Conservation (phyloP, 2,797 vertebrate genomes). For the Acropternis orthonyx region DNA sequence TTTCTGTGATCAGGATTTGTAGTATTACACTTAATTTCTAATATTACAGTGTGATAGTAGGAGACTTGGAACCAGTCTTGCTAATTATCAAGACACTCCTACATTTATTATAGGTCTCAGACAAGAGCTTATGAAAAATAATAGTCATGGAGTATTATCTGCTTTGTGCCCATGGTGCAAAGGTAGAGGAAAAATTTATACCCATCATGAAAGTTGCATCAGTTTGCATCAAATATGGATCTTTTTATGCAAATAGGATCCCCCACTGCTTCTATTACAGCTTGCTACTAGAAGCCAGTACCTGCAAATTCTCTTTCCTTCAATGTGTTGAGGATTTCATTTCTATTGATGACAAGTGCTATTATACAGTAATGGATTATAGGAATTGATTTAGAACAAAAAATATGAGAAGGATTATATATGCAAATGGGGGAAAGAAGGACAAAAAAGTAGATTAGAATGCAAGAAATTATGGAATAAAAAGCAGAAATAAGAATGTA, state of each 20-base stretch:
- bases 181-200: not conserved
- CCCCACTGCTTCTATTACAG: slow-evolving; percentile 45
- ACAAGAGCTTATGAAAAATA: slow-evolving; percentile 2
- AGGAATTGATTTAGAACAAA: slow-evolving; percentile 43
- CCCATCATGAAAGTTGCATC: not conserved
- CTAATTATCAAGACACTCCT: slow-evolving; percentile 3
- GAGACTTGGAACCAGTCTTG: not conserved
- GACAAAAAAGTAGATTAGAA: not conserved
- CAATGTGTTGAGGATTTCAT: slow-evolving; percentile 44
- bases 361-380: slow-evolving; percentile 47
- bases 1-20: not conserved
- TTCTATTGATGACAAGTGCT: slow-evolving; percentile 53
- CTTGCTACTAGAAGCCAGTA: slow-evolving; percentile 24
- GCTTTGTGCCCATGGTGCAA: not conserved
- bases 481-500: not conserved
- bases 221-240: slow-evolving; percentile 30
- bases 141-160: not conserved
- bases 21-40: not conserved
- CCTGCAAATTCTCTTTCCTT: slow-evolving; percentile 35
- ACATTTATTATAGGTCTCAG: not conserved
- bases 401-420: slow-evolving; percentile 40
- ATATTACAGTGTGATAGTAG: not conserved
- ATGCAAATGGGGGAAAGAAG: slow-evolving; percentile 20
- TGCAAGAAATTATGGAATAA: not conserved
- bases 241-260: slow-evolving; percentile 54